Conservation (phyloP, 2,888 invertebrate genomes). For the Euplagia quadripunctaria region DNA sequence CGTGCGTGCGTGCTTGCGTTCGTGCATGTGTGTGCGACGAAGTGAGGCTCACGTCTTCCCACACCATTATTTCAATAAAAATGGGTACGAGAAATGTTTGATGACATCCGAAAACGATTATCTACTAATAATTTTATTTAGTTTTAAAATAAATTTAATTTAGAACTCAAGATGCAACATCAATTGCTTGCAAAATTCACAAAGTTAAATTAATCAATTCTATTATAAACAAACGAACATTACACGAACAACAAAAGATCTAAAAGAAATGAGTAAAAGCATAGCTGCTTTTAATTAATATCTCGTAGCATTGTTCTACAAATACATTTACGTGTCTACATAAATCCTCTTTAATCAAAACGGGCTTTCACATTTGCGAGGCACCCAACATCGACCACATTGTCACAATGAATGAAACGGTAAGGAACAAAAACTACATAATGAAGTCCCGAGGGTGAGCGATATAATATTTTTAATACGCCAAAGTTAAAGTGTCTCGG, state of each 20-base stretch:
- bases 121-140: too few species aligned
- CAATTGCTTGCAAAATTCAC: background rate
- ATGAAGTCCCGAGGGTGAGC: slow-evolving; percentile 4
- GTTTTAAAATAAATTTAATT: too few species aligned
- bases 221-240: background rate
- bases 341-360: background rate
- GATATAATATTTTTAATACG: slow-evolving; percentile 13
- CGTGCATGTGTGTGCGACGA: too few species aligned
- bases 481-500: slow-evolving; percentile 6
- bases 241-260: background rate
- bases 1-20: too few species aligned
- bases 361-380: background rate
- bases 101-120: too few species aligned
- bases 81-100: too few species aligned
- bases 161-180: too few species aligned
- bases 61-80: too few species aligned
- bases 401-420: slow-evolving; percentile 8
- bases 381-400: background rate
- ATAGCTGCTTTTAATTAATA: background rate
- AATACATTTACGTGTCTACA: background rate
- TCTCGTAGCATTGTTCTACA: background rate
- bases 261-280: background rate
- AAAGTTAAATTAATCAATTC: background rate
- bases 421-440: slow-evolving; percentile 7
- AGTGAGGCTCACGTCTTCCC: too few species aligned